Conservation (phyloP, 2,888 invertebrate species). For the Tetrapedia diversipes region DNA sequence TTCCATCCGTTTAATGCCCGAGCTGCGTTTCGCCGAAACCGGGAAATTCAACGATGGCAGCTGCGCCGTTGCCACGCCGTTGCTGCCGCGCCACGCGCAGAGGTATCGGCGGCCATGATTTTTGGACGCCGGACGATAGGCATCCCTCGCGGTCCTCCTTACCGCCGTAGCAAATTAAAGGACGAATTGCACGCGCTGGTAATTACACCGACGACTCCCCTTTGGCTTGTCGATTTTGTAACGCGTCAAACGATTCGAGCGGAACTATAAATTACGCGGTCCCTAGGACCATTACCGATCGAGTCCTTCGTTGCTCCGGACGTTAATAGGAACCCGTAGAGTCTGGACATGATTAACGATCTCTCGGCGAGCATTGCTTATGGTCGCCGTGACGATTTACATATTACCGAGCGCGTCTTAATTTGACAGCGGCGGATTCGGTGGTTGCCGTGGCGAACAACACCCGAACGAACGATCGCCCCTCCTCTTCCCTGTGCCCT, state of each 20-base stretch:
- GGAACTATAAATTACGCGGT: conserved; percentile 62
- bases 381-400: conserved; percentile 60
- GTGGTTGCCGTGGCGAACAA: not conserved
- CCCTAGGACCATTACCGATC: conserved; percentile 64
- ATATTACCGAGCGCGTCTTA: conserved; percentile 61
- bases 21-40: conserved; percentile 24
- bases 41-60: conserved; percentile 31
- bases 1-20: conserved; percentile 42
- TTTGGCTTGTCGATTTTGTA: conserved; percentile 8
- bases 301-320: conserved; percentile 58
- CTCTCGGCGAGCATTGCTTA: conserved; percentile 53
- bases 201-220: conserved; percentile 4
- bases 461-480: not conserved
- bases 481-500: too few relatives aligned
- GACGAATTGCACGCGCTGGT: not conserved
- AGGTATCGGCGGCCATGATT: too few relatives aligned
- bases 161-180: not conserved
- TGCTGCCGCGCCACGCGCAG: not conserved
- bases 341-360: conserved; percentile 65
- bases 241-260: conserved; percentile 45
- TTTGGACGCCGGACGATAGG: too few relatives aligned
- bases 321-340: conserved; percentile 66
- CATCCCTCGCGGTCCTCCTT: too few relatives aligned
- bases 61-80: conserved; percentile 4
- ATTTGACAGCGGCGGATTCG: conserved; percentile 48